These are phyloP conservation scores for Alexandromys fortis DNA, from an alignment of 2,113 vertebrate species.

Conservation along the genomic window DNA sequence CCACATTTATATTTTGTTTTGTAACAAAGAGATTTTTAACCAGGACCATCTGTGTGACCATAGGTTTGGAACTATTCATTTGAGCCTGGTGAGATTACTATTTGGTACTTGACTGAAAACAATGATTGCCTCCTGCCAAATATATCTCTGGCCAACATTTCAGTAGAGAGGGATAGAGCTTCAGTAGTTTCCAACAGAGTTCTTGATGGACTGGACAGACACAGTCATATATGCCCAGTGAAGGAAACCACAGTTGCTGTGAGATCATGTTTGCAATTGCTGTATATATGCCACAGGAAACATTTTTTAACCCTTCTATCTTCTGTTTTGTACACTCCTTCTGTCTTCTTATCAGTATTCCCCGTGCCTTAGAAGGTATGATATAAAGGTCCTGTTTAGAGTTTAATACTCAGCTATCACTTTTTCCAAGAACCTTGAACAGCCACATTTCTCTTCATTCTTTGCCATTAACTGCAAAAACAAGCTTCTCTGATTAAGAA, in stretches of 20 bases:
- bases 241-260: background rate
- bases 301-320: background rate
- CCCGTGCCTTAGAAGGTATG: background rate
- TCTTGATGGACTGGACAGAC: background rate
- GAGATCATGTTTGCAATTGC: background rate
- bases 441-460: background rate
- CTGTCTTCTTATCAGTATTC: background rate
- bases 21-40: background rate
- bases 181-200: background rate
- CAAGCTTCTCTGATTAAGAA: background rate
- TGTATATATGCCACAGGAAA: too few species aligned
- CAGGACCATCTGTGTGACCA: background rate
- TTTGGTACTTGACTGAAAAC: background rate
- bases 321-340: background rate
- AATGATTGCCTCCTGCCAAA: background rate
- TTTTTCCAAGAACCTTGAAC: background rate
- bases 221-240: background rate
- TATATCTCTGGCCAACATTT: background rate
- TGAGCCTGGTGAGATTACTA: background rate
- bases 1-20: background rate
- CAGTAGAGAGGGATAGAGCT: background rate
- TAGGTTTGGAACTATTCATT: background rate
- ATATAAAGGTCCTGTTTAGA: background rate
- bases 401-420: background rate
- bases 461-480: background rate